Conservation (phyloP, 2,888 invertebrate species). For the Caenorhabditis doughertyi region DNA sequence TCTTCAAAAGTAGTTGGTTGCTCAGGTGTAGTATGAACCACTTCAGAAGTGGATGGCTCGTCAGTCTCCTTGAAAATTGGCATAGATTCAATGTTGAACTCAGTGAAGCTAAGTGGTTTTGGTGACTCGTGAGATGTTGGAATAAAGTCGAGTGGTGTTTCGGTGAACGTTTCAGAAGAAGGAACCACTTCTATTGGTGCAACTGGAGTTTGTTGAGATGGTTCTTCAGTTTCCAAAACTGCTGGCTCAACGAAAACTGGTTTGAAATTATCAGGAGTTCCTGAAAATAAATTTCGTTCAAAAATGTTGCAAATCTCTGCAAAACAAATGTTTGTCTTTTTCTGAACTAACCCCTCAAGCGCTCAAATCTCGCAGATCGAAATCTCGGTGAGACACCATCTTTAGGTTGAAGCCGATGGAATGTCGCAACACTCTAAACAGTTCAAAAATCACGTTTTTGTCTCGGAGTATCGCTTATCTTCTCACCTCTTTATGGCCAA, state of each 20-base stretch:
- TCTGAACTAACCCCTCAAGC: constrained; percentile 51
- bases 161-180: constrained; percentile 44
- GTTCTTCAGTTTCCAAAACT: constrained; percentile 24
- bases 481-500: constrained; percentile 54
- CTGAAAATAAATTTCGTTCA: background rate
- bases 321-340: no score
- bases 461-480: constrained; percentile 11
- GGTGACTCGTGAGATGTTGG: constrained; percentile 28
- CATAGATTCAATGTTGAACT: constrained; percentile 19
- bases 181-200: constrained; percentile 42
- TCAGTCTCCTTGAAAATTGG: constrained; percentile 22
- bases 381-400: constrained; percentile 30
- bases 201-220: constrained; percentile 7
- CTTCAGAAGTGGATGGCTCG: background rate
- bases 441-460: constrained; percentile 32
- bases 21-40: background rate
- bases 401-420: constrained; percentile 40
- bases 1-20: background rate
- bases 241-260: constrained; percentile 47
- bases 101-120: constrained; percentile 3
- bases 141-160: constrained; percentile 29
- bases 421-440: constrained; percentile 42
- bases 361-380: constrained; percentile 56
- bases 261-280: constrained; percentile 25
- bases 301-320: background rate